Percentiles rank a stretch among this genome's conserved stretches.
phyloP scores from a whole-genome alignment of 2,797 vertebrate genomes.

The Stomatorhinus walkeri region DNA sequence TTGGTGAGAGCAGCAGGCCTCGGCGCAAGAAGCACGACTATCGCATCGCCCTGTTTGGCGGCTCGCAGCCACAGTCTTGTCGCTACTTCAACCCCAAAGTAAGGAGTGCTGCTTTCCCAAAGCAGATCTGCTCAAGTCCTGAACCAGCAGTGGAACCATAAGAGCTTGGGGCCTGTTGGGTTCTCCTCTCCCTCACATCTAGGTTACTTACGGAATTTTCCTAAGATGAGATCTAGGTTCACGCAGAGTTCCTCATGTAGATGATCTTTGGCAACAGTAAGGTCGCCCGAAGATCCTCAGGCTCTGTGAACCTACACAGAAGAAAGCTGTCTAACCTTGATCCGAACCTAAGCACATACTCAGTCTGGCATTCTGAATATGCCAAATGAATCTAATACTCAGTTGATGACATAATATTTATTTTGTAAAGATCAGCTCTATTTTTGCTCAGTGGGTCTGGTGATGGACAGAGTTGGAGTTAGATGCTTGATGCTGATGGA shows the following conservation, averaged over 20 bases:
- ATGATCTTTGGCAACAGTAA: background rate
- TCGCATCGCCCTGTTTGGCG: slow-evolving; percentile 89
- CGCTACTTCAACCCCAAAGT: slow-evolving; percentile 98
- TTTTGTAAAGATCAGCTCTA: background rate
- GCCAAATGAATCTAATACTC: background rate
- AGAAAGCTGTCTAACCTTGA: background rate
- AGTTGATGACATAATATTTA: background rate
- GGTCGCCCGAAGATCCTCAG: background rate
- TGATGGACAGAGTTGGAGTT: background rate
- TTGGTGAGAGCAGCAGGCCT: slow-evolving; percentile 85
- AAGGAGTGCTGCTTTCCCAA: slow-evolving; percentile 25
- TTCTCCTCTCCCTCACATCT: background rate
- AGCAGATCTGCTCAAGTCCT: background rate
- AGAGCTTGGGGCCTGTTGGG: background rate
- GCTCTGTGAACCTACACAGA: background rate
- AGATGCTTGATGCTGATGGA: background rate
- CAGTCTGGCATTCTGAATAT: background rate
- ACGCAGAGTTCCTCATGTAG: background rate
- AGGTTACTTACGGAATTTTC: background rate
- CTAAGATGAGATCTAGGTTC: background rate
- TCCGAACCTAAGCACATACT: background rate
- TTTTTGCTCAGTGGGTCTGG: background rate
- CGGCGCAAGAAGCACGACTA: slow-evolving; percentile 94
- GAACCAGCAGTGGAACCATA: background rate
- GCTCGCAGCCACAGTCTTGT: slow-evolving; percentile 94